phyloP scores from a whole-genome alignment of 2,113 vertebrate species.

The Callionymus lyra region DNA sequence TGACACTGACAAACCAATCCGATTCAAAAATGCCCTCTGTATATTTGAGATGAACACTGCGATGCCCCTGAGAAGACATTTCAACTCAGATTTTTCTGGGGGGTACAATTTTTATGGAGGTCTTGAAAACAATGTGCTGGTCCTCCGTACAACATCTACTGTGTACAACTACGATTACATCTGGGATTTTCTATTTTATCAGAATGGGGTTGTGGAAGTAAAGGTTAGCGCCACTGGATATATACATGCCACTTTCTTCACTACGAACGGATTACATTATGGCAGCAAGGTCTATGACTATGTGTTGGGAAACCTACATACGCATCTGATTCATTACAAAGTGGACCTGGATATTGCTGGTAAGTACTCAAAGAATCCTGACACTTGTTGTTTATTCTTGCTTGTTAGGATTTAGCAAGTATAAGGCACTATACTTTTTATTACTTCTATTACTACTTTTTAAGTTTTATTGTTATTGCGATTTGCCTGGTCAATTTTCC shows the following conservation, averaged over 20 bases:
- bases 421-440: no score
- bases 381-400: no score
- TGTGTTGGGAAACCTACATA: constrained; percentile 84
- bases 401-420: no score
- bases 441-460: no score
- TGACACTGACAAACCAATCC: constrained; percentile 71
- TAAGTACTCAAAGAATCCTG: constrained; percentile 44
- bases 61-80: constrained; percentile 79
- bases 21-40: constrained; percentile 68
- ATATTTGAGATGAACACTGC: constrained; percentile 83
- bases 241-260: constrained; percentile 82
- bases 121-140: constrained; percentile 73
- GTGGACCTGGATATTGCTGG: constrained; percentile 86
- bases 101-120: constrained; percentile 80
- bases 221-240: constrained; percentile 84
- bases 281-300: constrained; percentile 77
- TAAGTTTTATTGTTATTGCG: no score
- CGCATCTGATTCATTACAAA: constrained; percentile 85
- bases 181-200: constrained; percentile 86
- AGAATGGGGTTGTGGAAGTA: constrained; percentile 81
- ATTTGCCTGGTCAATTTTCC: no score
- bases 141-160: constrained; percentile 78
- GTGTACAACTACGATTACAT: constrained; percentile 96
- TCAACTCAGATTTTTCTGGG: constrained; percentile 68
- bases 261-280: constrained; percentile 67